These are phyloP conservation scores for Penaeus japonicus DNA, from an alignment of 1,140 invertebrate genomes.

Conservation along the genomic window DNA sequence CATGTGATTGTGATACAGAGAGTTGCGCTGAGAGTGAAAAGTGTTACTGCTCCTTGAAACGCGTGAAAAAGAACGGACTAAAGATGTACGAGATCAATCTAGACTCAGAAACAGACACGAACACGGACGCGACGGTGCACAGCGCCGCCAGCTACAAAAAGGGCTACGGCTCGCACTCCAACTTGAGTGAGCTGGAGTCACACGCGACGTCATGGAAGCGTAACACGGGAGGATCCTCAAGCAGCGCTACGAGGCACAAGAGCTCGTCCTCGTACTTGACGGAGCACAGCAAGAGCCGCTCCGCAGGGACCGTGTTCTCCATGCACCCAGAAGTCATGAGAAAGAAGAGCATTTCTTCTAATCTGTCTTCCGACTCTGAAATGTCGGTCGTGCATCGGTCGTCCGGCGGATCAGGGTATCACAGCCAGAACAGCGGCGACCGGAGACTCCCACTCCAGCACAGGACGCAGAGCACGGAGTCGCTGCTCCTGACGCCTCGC, in stretches of 20 bases:
- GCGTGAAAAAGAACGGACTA: conserved; percentile 62
- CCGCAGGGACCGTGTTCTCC: conserved; percentile 38
- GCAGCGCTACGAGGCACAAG: conserved; percentile 6
- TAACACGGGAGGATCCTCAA: conserved; percentile 58
- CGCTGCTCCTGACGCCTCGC: conserved; percentile 29
- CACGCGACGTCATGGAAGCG: conserved; percentile 61
- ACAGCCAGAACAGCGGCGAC: conserved; percentile 3
- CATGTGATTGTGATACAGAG: conserved; percentile 80
- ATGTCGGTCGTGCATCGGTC: conserved; percentile 10
- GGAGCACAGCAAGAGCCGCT: conserved; percentile 43
- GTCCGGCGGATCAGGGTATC: not conserved
- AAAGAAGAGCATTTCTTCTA: conserved; percentile 35
- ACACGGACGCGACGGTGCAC: conserved; percentile 38
- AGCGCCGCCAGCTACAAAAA: conserved; percentile 20
- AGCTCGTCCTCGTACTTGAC: conserved; percentile 37
- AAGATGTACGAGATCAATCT: conserved; percentile 64
- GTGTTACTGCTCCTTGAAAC: conserved; percentile 76
- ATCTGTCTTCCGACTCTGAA: conserved; percentile 33
- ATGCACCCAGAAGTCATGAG: conserved; percentile 36
- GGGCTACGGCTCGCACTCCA: conserved; percentile 66
- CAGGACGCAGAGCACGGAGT: conserved; percentile 29
- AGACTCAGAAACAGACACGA: conserved; percentile 63
- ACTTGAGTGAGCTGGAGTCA: conserved; percentile 62
- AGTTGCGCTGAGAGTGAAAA: conserved; percentile 87
- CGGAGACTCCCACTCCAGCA: not conserved